These are phyloP conservation scores for Heteractis magnifica DNA, from an alignment of 92 coral and sea anemone genomes.

Conservation along the genomic window DNA sequence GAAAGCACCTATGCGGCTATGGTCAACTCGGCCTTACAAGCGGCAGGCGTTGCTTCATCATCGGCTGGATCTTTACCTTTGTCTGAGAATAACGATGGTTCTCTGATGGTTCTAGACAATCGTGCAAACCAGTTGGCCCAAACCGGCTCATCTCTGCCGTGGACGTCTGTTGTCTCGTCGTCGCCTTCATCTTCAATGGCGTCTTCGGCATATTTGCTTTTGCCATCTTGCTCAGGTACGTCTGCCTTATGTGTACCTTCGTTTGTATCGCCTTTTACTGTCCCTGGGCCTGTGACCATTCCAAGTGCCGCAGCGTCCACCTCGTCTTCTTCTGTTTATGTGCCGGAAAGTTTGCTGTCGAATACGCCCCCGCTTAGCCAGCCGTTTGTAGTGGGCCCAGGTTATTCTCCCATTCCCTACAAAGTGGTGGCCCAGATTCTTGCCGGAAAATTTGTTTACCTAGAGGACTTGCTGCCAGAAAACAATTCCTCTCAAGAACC, in stretches of 20 bases:
- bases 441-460: conserved; percentile 18
- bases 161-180: conserved; percentile 16
- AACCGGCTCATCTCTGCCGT: conserved; percentile 8
- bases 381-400: too few species aligned
- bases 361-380: too few species aligned
- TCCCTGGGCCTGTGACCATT: conserved; percentile 4
- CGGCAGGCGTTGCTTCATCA: not conserved
- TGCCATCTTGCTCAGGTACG: conserved; percentile 14
- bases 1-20: conserved; percentile 10
- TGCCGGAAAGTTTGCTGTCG: not conserved
- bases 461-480: conserved; percentile 25
- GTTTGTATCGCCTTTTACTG: conserved; percentile 10
- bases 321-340: not conserved
- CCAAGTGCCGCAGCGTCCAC: not conserved
- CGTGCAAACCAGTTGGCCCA: conserved; percentile 1
- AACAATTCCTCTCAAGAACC: not conserved
- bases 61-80: not conserved
- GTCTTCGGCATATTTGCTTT: conserved; percentile 1
- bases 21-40: not conserved
- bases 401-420: too few species aligned
- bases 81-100: not conserved
- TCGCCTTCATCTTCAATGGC: conserved; percentile 6
- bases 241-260: conserved; percentile 12
- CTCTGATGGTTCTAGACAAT: not conserved
- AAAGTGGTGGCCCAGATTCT: conserved; percentile 29